Conservation (phyloP, 2,113 vertebrate species). For the Eurypyga helias region DNA sequence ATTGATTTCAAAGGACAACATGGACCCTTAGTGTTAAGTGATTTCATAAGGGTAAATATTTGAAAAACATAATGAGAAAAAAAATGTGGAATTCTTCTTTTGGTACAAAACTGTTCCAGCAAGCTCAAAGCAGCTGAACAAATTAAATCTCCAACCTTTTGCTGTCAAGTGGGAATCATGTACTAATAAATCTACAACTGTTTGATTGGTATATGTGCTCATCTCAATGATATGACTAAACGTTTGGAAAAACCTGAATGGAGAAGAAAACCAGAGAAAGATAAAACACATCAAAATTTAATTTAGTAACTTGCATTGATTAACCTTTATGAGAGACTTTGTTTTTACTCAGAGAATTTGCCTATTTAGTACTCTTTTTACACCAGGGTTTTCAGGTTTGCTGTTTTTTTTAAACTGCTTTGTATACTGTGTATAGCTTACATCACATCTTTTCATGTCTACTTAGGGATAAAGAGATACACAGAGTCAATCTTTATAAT, state of each 20-base stretch:
- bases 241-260: not conserved
- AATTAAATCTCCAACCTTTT: conserved; percentile 54
- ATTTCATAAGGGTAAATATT: conserved; percentile 71
- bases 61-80: conserved; percentile 62
- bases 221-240: conserved; percentile 4
- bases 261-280: conserved; percentile 17
- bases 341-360: not conserved
- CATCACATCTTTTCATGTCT: not conserved
- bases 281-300: not conserved
- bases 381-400: not conserved
- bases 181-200: conserved; percentile 44
- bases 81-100: conserved; percentile 38
- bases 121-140: conserved; percentile 40
- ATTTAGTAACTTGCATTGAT: not conserved
- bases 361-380: not conserved
- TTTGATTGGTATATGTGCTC: not conserved
- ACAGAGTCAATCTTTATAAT: conserved; percentile 17
- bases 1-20: conserved; percentile 16
- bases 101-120: conserved; percentile 9
- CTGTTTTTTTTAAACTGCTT: conserved; percentile 23
- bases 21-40: not conserved
- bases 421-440: not conserved
- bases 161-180: conserved; percentile 36
- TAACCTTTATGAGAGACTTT: conserved; percentile 15
- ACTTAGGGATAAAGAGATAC: not conserved